phyloP scores from a whole-genome alignment of 2,797 vertebrate genomes.

The Sylvilagus floridanus region DNA sequence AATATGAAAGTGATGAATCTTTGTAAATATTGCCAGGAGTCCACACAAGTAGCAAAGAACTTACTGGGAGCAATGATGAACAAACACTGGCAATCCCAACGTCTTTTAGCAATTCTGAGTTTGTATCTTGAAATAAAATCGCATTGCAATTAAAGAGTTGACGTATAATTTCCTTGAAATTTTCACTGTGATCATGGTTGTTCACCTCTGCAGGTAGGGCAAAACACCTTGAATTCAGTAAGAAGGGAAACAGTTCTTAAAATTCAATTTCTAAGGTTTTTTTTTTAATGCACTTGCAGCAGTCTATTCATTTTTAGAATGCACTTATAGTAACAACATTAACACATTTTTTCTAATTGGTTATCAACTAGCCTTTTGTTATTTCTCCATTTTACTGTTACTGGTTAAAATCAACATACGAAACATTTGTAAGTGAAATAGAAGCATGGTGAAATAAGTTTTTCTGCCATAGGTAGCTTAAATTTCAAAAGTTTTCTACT shows the following conservation, averaged over 20 bases:
- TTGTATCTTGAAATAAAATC: constrained; percentile 65
- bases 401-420: not conserved
- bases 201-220: not conserved
- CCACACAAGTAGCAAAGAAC: too few species aligned
- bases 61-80: not conserved
- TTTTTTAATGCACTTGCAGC: too few species aligned
- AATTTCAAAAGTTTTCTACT: not conserved
- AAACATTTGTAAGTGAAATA: not conserved
- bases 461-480: not conserved
- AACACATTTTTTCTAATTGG: too few species aligned
- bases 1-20: not conserved
- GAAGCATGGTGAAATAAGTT: not conserved
- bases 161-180: not conserved
- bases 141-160: not conserved
- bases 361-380: not conserved
- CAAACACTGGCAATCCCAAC: not conserved
- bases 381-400: not conserved
- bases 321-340: not conserved
- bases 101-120: not conserved
- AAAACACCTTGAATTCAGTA: not conserved
- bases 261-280: not conserved
- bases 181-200: not conserved
- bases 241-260: not conserved
- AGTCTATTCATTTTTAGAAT: not conserved
- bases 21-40: not conserved